Evolutionary conservation across 2,888 invertebrate genomes (phyloP), one percentile per base, ranked within the genome.

Genomic region (Tenthredo mesomela): DNA sequence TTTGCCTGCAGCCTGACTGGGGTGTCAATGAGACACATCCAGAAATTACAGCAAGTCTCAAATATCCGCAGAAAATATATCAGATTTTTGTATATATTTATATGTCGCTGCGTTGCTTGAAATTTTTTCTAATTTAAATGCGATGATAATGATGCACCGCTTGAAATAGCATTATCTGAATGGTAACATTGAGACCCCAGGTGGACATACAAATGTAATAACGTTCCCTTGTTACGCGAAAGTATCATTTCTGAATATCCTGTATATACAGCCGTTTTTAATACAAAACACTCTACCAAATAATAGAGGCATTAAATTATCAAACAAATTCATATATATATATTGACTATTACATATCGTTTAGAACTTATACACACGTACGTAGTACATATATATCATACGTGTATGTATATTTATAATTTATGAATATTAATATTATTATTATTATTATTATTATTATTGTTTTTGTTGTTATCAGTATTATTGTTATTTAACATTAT

Each of bases 371-470:
- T 47, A 54, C 47, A 47, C n/a, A 80, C 12, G 33, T 58, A 54
- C n/a, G 7, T 80, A 80, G 33, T 58, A 54, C n/a, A 2, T 80
- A 80, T 10, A 80, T 15, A 40, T 61, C 40, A 37, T 58, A 80
- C 40, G 61, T 61, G 61, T 40, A 40, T 58, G 58, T 40, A 61
- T 61, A 61, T 61, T 50, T 80, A 61, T 80, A 80, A 80, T 61
- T 75, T 50, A 61, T 80, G 25, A 73, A 73, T 43, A 43, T 37
- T 73, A 73, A 10, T 50, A 75, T 54, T 50, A 50, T 73, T 77
- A 33, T 77, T 77, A 77, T 77, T 77, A 77, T 77, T 77, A 50
- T 77, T 77, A 29, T 50, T 77, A 77, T 77, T 77, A 50, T 77
- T 77, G 47, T 77, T 77, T 54, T 50, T 50, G n/a, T 77, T 50